phyloP scores from a whole-genome alignment of 2,797 vertebrate species.

The Urocyon cinereoargenteus region DNA sequence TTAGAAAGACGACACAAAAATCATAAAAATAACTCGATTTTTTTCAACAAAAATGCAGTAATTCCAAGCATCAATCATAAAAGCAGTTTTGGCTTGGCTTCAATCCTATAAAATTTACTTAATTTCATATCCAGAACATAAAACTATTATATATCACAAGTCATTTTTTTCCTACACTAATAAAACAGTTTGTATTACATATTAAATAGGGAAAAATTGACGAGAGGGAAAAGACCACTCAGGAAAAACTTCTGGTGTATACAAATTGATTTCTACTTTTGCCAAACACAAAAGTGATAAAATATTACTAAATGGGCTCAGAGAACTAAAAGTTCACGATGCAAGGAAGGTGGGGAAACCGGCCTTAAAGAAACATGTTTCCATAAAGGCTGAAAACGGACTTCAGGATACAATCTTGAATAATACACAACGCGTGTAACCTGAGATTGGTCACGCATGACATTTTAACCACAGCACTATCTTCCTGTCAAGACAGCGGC shows the following conservation, averaged over 20 bases:
- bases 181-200: background rate
- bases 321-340: background rate
- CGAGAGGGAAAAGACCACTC: background rate
- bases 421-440: background rate
- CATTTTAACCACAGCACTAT: background rate
- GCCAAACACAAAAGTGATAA: background rate
- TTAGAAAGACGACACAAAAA: background rate
- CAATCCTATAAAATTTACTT: slow-evolving; percentile 38
- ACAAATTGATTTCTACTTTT: background rate
- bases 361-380: background rate
- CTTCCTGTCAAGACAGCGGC: background rate
- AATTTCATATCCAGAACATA: background rate
- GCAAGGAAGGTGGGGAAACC: background rate
- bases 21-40: background rate
- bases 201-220: background rate
- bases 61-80: background rate
- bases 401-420: background rate
- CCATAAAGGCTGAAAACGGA: background rate
- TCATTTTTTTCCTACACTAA: background rate
- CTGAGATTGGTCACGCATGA: background rate
- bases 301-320: background rate
- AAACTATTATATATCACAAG: background rate
- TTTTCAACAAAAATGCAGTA: background rate
- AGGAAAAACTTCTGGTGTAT: slow-evolving; percentile 5
- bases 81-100: slow-evolving; percentile 1